Evolutionary conservation across 2,888 invertebrate genomes (phyloP).

Genomic region (Pimpla rufipes): DNA sequence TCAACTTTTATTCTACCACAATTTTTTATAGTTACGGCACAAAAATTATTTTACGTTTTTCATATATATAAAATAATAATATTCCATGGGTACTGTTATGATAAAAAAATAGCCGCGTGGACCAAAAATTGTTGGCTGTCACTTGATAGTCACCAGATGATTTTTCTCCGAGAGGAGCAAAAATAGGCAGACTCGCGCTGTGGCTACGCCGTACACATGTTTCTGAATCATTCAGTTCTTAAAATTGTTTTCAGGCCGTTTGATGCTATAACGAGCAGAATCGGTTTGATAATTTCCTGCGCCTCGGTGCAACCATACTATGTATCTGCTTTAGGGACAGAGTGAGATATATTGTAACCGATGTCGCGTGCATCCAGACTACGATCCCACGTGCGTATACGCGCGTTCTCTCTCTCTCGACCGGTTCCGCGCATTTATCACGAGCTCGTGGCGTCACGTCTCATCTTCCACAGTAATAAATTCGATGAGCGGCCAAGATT

Average conservation of each 20-base stretch:
- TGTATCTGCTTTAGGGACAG: background rate
- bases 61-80: too few relatives aligned
- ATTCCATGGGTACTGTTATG: too few relatives aligned
- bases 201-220: too few relatives aligned
- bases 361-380: slow-evolving; percentile 28
- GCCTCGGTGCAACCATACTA: background rate
- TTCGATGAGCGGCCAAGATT: slow-evolving; percentile 44
- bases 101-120: too few relatives aligned
- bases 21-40: too few relatives aligned
- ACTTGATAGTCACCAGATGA: too few relatives aligned
- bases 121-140: too few relatives aligned
- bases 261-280: background rate
- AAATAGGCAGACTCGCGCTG: too few relatives aligned
- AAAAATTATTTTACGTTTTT: too few relatives aligned
- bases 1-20: too few relatives aligned
- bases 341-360: slow-evolving; percentile 19
- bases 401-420: slow-evolving; percentile 9
- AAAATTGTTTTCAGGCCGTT: background rate
- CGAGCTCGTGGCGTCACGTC: slow-evolving; percentile 54
- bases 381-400: slow-evolving; percentile 48
- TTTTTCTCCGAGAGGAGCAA: too few relatives aligned
- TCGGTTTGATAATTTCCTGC: background rate
- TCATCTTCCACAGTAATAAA: slow-evolving; percentile 53
- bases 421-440: slow-evolving; percentile 50
- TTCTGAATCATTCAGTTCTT: background rate